Percentiles rank a stretch among this genome's conserved stretches.
phyloP scores from a whole-genome alignment of 2,113 vertebrate species.

The Sylvietta virens region DNA sequence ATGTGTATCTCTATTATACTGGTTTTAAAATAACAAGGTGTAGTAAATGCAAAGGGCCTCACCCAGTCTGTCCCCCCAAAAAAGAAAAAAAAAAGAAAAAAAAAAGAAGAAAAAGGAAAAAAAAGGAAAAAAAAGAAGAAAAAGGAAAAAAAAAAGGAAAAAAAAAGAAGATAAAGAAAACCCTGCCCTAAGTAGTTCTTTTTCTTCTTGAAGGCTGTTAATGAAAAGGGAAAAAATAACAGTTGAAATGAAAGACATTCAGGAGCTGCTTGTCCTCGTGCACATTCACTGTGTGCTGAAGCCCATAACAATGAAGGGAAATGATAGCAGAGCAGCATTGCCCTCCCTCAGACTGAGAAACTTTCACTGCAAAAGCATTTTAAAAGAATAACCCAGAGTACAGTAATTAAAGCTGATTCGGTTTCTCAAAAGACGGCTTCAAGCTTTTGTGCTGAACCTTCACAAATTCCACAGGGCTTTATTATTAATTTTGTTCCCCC shows the following conservation, averaged over 20 bases:
- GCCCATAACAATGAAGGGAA: conserved; percentile 40
- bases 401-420: conserved; percentile 64
- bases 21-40: conserved; percentile 9
- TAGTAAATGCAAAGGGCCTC: conserved; percentile 2
- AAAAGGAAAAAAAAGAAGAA: background rate
- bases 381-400: conserved; percentile 46
- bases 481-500: conserved; percentile 56
- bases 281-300: conserved; percentile 32
- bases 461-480: conserved; percentile 58
- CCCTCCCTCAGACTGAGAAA: conserved; percentile 50
- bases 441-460: conserved; percentile 65
- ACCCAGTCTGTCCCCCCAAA: background rate
- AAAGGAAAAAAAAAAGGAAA: background rate
- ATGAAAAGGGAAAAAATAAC: background rate
- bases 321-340: conserved; percentile 46
- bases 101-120: background rate
- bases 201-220: conserved; percentile 27
- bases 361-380: conserved; percentile 47
- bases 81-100: background rate
- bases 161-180: background rate
- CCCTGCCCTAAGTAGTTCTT: background rate
- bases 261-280: background rate
- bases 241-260: conserved; percentile 32
- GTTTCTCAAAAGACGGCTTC: conserved; percentile 55
- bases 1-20: conserved; percentile 34